Conservation (phyloP, 2,888 invertebrate species). For the Shargacucullia verbasci region DNA sequence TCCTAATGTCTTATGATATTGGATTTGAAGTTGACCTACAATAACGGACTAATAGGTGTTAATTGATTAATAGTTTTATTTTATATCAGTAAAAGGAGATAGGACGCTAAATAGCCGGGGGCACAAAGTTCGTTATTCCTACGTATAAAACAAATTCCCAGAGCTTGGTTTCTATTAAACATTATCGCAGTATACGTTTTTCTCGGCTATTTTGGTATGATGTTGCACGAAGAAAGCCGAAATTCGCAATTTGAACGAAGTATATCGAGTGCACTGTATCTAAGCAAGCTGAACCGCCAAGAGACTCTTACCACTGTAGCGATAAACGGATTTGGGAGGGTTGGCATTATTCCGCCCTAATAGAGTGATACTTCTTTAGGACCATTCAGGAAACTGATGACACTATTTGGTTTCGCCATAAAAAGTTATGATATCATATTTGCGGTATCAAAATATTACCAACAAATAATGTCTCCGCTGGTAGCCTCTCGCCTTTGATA, state of each 20-base stretch:
- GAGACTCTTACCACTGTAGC: constrained; percentile 75
- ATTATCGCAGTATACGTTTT: constrained; percentile 64
- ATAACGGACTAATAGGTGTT: no score
- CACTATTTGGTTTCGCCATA: constrained; percentile 84
- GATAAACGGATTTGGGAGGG: constrained; percentile 84
- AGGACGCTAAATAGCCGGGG: no score
- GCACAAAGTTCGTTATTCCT: constrained; percentile 17
- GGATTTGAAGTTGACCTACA: background rate
- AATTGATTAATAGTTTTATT: no score
- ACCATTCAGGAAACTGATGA: constrained; percentile 81
- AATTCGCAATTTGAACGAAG: constrained; percentile 66
- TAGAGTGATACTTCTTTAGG: constrained; percentile 82
- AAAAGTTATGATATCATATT: constrained; percentile 84
- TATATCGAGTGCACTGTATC: constrained; percentile 78
- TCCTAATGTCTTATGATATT: constrained; percentile 13
- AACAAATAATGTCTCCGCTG: constrained; percentile 70
- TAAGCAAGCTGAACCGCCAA: constrained; percentile 69
- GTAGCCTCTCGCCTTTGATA: constrained; percentile 58
- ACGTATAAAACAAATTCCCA: constrained; percentile 30
- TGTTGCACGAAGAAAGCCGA: constrained; percentile 56
- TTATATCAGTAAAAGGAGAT: no score
- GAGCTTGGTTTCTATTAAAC: constrained; percentile 48
- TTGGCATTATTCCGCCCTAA: constrained; percentile 78
- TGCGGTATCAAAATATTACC: constrained; percentile 80
- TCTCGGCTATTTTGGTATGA: constrained; percentile 42